Evolutionary conservation across 2,113 vertebrate species (phyloP), one percentile per base, ranked within the genome.

Genomic region (Cairina moschata): DNA sequence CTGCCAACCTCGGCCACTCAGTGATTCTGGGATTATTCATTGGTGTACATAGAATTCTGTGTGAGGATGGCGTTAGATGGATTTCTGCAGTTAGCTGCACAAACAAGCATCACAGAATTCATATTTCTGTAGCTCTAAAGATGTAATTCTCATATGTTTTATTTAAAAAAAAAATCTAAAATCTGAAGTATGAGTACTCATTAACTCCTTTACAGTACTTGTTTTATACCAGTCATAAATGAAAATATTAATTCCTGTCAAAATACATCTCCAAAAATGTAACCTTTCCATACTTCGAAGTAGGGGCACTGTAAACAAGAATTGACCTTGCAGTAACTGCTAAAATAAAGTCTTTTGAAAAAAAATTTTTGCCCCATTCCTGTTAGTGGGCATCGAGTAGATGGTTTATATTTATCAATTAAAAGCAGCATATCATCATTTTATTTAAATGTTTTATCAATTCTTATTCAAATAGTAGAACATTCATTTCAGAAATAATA

Each of bases 361-460:
- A 89, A 90, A 42, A 63, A 79, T 74, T 29, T 76, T 93, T 90
- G 67, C 26, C n/a, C 44, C 88, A 23, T 90, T 95, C 42, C 36
- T 92, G 42, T 90, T 83, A 23, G 10, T n/a, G 59, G 83, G 20
- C 38, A 85, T 21, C 31, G n/a, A 93, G 48, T 36, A 95, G 81
- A 91, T 91, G 65, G 78, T 38, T 81, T 73, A 71, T 46, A 38
- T 80, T 80, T 92, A 83, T 90, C 85, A 58, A 81, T 86, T 69
- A 54, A 50, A 67, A 79, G 48, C 18, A 91, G 48, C 46, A 71
- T 3, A 2, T 25, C 65, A 42, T 50, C 9, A 50, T 92, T 85
- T 85, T 65, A 25, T 59, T 63, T 14, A 58, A 50, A 8, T 8
- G 22, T 56, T 86, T 79, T 79, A 62, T 68, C 55, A 68, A 83